Base-by-base conservation (phyloP, 1,140 invertebrate genomes). In the Phenacoccus solenopsis region DNA sequence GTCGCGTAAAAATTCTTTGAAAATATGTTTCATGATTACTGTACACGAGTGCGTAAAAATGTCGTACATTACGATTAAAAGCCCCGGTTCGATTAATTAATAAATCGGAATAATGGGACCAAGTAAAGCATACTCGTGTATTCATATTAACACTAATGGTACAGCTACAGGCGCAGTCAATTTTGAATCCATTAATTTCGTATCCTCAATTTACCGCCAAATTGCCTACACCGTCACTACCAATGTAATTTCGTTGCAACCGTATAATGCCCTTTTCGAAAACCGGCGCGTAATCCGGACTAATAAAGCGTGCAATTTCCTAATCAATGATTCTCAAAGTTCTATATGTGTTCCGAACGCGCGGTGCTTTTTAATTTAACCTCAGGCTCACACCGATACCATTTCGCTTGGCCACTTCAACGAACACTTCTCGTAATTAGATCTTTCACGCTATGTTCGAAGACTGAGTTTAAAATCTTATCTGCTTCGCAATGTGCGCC, bases 71-170 rank as follows among this genome's bases (percentile, higher is more conserved):
- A 16, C 38, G 38, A 3, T 49, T 49, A 49, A 49, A 49, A 49
- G 38, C 38, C 20, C 20, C 20, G 12, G 38, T 10, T 3, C 38
- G 38, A n/a, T 49, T 49, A 49, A 49, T 49, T 49, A 16, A 49
- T 49, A 16, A 49, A 49, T 49, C 20, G 20, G 38, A 49, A 49
- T 49, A n/a, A 49, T 49, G 38, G 38, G n/a, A 5, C 12, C 38
- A n/a, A 10, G 38, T 49, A 49, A 49, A 49, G 38, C 16, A 49
- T n/a, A 49, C 38, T 49, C 38, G 38, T 49, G 38, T 49, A 49
- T 49, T 49, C 38, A 49, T 49, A 49, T 49, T 49, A 49, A 49
- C 38, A 49, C 38, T 49, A 49, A 49, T 49, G 38, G n/a, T 49
- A 49, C 38, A 10, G 38, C 12, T 49, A 49, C 38, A 49, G n/a